phyloP scores from a whole-genome alignment of 2,888 invertebrate species.

The Masnerella sp. region DNA sequence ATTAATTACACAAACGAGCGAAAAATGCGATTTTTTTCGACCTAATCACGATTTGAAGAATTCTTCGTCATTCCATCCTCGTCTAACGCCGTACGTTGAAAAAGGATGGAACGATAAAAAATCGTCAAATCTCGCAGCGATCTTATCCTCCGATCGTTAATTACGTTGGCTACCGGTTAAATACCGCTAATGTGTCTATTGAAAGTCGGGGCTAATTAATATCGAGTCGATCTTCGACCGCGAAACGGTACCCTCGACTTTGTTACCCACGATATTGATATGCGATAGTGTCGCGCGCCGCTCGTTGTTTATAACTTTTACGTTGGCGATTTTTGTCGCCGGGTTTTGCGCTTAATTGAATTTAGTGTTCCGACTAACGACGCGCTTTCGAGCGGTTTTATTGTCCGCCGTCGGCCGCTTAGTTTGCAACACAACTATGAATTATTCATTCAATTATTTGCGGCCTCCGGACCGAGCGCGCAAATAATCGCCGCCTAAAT shows the following conservation, averaged over 20 bases:
- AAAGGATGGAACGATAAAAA: neutral
- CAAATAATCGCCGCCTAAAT: no score
- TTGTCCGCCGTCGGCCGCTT: neutral
- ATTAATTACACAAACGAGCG: no score
- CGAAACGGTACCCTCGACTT: slow-evolving; percentile 51
- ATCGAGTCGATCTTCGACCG: slow-evolving; percentile 58
- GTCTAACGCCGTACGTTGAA: no score
- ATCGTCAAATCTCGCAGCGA: slow-evolving; percentile 53
- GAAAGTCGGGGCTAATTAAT: slow-evolving; percentile 55
- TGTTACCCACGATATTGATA: slow-evolving; percentile 59
- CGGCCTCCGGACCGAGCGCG: neutral
- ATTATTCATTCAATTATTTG: slow-evolving; percentile 30
- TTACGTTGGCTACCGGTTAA: slow-evolving; percentile 54
- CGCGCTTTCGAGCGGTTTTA: slow-evolving; percentile 3
- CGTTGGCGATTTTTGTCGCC: slow-evolving; percentile 40
- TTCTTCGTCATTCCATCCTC: no score
- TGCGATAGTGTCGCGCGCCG: slow-evolving; percentile 53
- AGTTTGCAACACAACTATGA: slow-evolving; percentile 18
- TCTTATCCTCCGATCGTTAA: slow-evolving; percentile 62
- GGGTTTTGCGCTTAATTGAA: slow-evolving; percentile 47
- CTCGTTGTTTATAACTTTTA: slow-evolving; percentile 58
- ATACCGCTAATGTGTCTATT: slow-evolving; percentile 53
- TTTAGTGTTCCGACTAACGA: slow-evolving; percentile 46
- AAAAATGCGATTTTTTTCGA: no score
- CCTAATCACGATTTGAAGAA: no score